phyloP scores from a whole-genome alignment of 1,140 invertebrate species.

The Drosophila prosaltans region DNA sequence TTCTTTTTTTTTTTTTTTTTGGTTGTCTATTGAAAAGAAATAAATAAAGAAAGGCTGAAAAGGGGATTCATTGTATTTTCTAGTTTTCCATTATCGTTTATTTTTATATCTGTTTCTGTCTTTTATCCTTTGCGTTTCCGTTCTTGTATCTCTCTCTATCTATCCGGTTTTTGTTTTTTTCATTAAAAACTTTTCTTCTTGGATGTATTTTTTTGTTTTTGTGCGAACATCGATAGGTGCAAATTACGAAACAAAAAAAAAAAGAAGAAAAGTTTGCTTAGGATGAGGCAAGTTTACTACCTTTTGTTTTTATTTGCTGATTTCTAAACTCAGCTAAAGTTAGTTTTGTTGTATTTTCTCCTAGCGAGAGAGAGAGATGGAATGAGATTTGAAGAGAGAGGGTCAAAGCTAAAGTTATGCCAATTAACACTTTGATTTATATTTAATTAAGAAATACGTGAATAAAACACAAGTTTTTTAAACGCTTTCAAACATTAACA shows the following conservation, averaged over 20 bases:
- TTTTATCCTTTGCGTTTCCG: too few relatives aligned
- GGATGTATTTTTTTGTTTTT: constrained; percentile 6
- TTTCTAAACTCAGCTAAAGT: background rate
- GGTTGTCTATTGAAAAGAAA: constrained; percentile 31
- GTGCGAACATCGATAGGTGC: constrained; percentile 70
- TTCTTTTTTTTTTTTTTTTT: background rate
- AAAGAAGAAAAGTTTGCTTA: background rate
- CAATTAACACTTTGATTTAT: too few relatives aligned
- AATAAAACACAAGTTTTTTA: too few relatives aligned
- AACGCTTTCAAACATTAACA: too few relatives aligned
- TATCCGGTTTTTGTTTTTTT: constrained; percentile 29
- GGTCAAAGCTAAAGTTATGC: background rate
- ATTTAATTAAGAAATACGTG: too few relatives aligned
- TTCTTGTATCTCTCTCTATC: background rate
- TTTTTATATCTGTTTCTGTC: background rate
- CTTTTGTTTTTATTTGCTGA: constrained; percentile 11
- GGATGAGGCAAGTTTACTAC: background rate
- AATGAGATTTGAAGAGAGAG: background rate
- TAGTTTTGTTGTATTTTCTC: background rate
- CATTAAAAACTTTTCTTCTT: constrained; percentile 47
- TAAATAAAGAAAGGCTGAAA: constrained; percentile 4
- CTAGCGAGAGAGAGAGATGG: background rate
- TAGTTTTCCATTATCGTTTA: constrained; percentile 21
- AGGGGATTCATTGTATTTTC: constrained; percentile 2
- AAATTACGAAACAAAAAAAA: constrained; percentile 70